Percentiles rank a stretch among this genome's conserved stretches.
Evolutionary conservation across 2,113 vertebrate species (phyloP).

Genomic region (Porphyrio hochstetteri): DNA sequence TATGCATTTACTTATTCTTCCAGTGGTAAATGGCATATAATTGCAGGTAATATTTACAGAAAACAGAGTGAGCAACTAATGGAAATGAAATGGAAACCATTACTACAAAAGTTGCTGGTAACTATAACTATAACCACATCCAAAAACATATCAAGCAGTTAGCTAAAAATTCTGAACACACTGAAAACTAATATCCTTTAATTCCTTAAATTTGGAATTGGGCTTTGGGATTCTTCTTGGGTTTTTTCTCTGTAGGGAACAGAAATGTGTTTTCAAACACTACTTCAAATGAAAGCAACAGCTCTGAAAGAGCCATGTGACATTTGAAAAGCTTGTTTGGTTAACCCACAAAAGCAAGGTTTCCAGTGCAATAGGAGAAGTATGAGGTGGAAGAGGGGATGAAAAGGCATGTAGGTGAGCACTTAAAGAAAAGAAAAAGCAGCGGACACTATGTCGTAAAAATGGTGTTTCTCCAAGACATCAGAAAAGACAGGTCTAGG

Average conservation of each 20-base stretch:
- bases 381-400: not conserved
- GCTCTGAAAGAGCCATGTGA: not conserved
- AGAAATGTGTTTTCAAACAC: not conserved
- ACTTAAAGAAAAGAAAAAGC: not conserved
- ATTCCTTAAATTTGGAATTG: not conserved
- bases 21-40: constrained; percentile 55
- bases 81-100: constrained; percentile 36
- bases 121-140: not conserved
- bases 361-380: not conserved
- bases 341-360: not conserved
- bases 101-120: not conserved
- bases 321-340: not conserved
- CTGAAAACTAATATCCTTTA: not conserved
- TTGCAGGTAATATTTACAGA: constrained; percentile 62
- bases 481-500: not conserved
- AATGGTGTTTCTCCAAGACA: not conserved
- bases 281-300: not conserved
- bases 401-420: not conserved
- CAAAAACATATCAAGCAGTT: not conserved
- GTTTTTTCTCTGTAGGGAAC: not conserved
- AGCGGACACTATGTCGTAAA: not conserved
- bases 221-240: not conserved
- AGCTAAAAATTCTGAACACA: not conserved
- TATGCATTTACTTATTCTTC: constrained; percentile 40
- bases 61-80: constrained; percentile 42